phyloP scores from a whole-genome alignment of 2,113 vertebrate genomes.

The Oryzias celebensis region DNA sequence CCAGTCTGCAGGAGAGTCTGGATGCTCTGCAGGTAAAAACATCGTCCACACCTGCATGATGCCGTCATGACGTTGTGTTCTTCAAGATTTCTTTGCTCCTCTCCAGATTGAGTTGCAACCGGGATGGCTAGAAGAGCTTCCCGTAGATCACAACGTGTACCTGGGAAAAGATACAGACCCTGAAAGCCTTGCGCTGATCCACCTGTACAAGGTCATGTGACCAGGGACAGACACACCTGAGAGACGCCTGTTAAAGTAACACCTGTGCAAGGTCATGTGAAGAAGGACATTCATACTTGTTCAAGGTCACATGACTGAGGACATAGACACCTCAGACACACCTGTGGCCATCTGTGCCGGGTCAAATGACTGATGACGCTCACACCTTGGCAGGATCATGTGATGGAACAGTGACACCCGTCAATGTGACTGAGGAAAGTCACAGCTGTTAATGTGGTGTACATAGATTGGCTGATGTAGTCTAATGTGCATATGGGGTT shows the following conservation, averaged over 20 bases:
- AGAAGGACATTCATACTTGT: conserved; percentile 83
- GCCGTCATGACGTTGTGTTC: no score
- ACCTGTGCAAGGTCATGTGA: conserved; percentile 85
- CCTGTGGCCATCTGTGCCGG: conserved; percentile 86
- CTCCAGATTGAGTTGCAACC: conserved; percentile 74
- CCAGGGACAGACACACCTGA: not conserved
- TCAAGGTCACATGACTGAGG: conserved; percentile 77
- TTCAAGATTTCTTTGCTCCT: conserved; percentile 7
- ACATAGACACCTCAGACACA: conserved; percentile 76
- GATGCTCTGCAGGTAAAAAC: conserved; percentile 78
- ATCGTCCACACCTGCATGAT: no score
- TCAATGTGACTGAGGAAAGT: not conserved
- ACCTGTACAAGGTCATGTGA: conserved; percentile 87
- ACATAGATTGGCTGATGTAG: no score
- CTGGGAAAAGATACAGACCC: conserved; percentile 79
- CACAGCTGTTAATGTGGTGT: no score
- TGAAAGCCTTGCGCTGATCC: conserved; percentile 85
- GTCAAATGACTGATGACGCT: conserved; percentile 70
- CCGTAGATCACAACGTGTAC: conserved; percentile 78
- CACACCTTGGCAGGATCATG: not conserved
- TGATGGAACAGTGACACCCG: no score
- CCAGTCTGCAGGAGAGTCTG: conserved; percentile 85
- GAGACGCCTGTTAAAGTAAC: conserved; percentile 26
- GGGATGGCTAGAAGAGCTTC: conserved; percentile 86
- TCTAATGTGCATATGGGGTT: no score